phyloP scores from a whole-genome alignment of 2,888 invertebrate genomes.

The Acrobeloides nanus region DNA sequence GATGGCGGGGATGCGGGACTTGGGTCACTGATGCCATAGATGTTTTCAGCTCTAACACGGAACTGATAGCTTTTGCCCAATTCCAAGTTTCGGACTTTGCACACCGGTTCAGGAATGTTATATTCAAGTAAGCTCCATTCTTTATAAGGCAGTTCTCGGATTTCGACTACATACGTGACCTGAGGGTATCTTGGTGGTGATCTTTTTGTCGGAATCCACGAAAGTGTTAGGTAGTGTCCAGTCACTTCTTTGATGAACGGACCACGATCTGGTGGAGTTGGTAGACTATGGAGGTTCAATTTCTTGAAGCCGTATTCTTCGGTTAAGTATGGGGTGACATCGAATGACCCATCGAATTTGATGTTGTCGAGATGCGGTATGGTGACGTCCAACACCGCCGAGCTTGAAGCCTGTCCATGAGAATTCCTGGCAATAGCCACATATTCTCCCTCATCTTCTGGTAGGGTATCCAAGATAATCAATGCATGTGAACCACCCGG shows the following conservation, averaged over 20 bases:
- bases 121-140: constrained; percentile 73
- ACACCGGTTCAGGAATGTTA: constrained; percentile 73
- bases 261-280: constrained; percentile 77
- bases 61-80: constrained; percentile 91
- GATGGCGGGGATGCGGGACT: constrained; percentile 69
- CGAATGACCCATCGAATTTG: constrained; percentile 49
- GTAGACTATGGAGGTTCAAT: constrained; percentile 55
- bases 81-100: constrained; percentile 79
- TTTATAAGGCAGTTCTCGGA: constrained; percentile 80
- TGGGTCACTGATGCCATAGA: constrained; percentile 89
- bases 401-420: constrained; percentile 46
- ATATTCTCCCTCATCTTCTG: constrained; percentile 52
- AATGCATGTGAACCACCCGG: constrained; percentile 53
- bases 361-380: constrained; percentile 50
- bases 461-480: constrained; percentile 44
- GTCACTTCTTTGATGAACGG: constrained; percentile 89
- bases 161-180: constrained; percentile 87
- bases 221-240: constrained; percentile 76
- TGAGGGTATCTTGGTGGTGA: constrained; percentile 63
- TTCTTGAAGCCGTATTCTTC: constrained; percentile 53
- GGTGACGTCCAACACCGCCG: constrained; percentile 52
- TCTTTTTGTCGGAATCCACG: constrained; percentile 88
- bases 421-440: constrained; percentile 49
- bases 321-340: constrained; percentile 50
- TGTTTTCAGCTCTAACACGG: constrained; percentile 88